These are phyloP conservation scores for Ploceus nigricollis DNA, from an alignment of 2,113 vertebrate species.

Conservation along the genomic window DNA sequence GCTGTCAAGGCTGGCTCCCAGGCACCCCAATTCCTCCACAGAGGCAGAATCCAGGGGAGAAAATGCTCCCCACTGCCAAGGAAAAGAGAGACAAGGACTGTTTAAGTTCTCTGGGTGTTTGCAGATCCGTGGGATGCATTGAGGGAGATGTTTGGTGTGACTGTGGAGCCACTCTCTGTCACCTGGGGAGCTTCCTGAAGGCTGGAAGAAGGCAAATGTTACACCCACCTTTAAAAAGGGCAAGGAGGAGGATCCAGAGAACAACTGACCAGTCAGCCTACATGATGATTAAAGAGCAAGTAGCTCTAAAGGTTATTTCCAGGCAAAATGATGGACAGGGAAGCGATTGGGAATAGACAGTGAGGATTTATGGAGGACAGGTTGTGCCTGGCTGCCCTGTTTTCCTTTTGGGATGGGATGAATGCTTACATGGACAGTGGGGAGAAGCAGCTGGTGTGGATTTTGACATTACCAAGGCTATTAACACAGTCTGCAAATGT, in stretches of 20 bases:
- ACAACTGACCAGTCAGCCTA: neutral
- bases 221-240: neutral
- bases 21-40: neutral
- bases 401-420: neutral
- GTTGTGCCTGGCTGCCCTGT: neutral
- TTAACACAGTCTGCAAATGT: neutral
- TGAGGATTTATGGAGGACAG: neutral
- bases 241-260: neutral
- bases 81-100: neutral
- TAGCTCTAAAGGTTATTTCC: neutral
- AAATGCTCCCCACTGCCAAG: neutral
- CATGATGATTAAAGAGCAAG: neutral
- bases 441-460: neutral
- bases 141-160: neutral
- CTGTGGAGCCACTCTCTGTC: neutral
- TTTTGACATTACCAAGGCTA: neutral
- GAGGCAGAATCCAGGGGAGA: neutral
- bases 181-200: neutral
- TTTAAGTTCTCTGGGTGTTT: neutral
- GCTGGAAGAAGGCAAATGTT: neutral
- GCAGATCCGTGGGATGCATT: neutral
- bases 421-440: neutral
- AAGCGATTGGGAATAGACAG: accelerated
- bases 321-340: neutral
- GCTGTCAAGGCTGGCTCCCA: neutral